A percentile compares a stretch with the other conserved stretches of the same genome.
phyloP scores from a whole-genome alignment of 92 coral and sea anemone genomes.

The Porites evermanni region DNA sequence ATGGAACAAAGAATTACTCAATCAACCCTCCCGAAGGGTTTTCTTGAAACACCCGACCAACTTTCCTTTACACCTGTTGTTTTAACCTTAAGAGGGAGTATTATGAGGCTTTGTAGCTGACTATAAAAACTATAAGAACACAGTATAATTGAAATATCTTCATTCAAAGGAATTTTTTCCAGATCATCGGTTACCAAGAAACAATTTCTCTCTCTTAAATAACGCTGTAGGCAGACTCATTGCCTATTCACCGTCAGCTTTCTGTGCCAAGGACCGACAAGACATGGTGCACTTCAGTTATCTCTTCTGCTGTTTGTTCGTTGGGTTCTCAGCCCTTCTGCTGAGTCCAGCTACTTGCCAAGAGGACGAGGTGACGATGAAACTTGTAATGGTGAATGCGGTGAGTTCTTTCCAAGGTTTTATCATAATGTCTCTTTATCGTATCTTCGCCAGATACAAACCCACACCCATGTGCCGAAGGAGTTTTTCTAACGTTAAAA shows the following conservation, averaged over 20 bases:
- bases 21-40: too few species aligned
- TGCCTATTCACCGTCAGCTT: background rate
- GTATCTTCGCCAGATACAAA: too few species aligned
- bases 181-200: background rate
- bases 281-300: background rate
- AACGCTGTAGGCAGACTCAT: background rate
- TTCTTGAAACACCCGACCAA: too few species aligned
- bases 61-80: too few species aligned
- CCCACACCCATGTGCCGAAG: too few species aligned
- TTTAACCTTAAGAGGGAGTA: too few species aligned
- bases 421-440: too few species aligned
- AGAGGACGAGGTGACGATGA: background rate
- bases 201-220: background rate
- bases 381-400: constrained; percentile 14
- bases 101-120: too few species aligned
- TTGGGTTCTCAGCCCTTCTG: background rate
- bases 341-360: background rate
- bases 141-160: background rate
- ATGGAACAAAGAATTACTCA: too few species aligned
- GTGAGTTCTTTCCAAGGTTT: background rate
- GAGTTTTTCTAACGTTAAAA: too few species aligned
- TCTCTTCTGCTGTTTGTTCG: background rate
- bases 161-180: background rate
- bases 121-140: too few species aligned
- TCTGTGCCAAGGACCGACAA: background rate